Evolutionary conservation across 2,888 invertebrate species (phyloP), one percentile per base, ranked within the genome.

Genomic region (Rosalia funebris): DNA sequence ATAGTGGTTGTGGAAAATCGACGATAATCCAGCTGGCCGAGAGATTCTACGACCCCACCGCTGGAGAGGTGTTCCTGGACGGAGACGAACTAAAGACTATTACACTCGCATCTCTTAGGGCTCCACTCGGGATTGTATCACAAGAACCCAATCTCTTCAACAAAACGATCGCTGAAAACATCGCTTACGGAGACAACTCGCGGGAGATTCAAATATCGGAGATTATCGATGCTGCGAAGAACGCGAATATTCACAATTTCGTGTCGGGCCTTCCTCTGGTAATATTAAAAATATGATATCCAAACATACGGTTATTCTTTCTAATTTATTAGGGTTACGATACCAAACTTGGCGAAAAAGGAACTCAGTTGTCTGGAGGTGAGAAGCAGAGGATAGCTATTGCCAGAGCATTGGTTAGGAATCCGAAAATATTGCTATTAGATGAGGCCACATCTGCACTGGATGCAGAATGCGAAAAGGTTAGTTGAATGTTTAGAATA

Each of bases 361-460:
- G 92, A 17, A 87, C 89, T 1, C 90, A 90, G 74, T 74, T 91
- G 17, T 90, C 90, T 0, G 93, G 93, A 1, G 93, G 93, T 0
- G 93, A 93, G 81, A 93, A 92, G 74, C 93, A 93, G 76, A 82
- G 93, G 63, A 88, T 94, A 45, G 71, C 73, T 1, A 94, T 95
- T 68, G 95, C 95, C 0, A 84, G 95, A 69, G 93, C 94, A 0
- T 82, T 95, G n/a, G 84, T 95, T 17, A 82, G 91, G 57, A 86
- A 91, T 73, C 94, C 94, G 0, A 88, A 87, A 75, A 89, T 95
- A 72, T 82, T 92, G 37, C 80, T 59, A 19, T 36, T 54, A 34
- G 55, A 19, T 19, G 37, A 48, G 10, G 32, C 31, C 5, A 50
- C 36, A 5, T 42, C 11, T 3, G 15, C 15, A 36, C 2, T 14